Evolutionary conservation across 2,888 invertebrate genomes (phyloP).

Genomic region (Caradrina kadenii): DNA sequence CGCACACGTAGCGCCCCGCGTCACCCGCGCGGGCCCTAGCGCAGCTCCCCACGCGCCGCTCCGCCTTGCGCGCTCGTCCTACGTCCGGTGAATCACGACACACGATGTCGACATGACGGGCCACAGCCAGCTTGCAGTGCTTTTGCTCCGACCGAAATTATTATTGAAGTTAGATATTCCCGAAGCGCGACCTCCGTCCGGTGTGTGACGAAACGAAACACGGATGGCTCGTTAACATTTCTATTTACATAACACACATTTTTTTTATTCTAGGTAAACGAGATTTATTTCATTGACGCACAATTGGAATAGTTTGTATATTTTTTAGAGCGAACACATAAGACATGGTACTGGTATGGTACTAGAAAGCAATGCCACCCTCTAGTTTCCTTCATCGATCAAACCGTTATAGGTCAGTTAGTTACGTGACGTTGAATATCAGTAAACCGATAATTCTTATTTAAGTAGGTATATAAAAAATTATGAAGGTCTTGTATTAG

Average conservation of each 20-base stretch:
- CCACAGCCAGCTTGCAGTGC: conserved; percentile 66
- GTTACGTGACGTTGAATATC: neutral
- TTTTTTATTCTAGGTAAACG: conserved; percentile 46
- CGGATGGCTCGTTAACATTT: conserved; percentile 67
- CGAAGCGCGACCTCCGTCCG: conserved; percentile 64
- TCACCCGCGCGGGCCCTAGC: conserved; percentile 70
- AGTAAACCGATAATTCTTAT: neutral
- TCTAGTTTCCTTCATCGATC: conserved; percentile 1
- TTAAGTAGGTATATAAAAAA: no score
- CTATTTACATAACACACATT: conserved; percentile 62
- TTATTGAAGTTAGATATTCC: conserved; percentile 60
- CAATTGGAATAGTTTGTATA: conserved; percentile 42
- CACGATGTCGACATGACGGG: conserved; percentile 72
- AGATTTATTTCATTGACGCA: conserved; percentile 54
- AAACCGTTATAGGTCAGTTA: conserved; percentile 2
- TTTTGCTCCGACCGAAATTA: conserved; percentile 68
- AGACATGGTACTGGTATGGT: neutral
- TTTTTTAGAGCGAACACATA: conserved; percentile 6
- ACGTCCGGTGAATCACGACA: conserved; percentile 84
- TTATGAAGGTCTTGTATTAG: neutral
- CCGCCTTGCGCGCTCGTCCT: conserved; percentile 76
- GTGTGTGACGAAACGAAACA: conserved; percentile 64
- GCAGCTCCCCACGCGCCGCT: conserved; percentile 66
- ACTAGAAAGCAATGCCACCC: conserved; percentile 5
- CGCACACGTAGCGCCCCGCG: conserved; percentile 61